Evolutionary conservation across 2,113 vertebrate genomes (phyloP), one percentile per base, ranked within the genome.

Genomic region (Condylura cristata): DNA sequence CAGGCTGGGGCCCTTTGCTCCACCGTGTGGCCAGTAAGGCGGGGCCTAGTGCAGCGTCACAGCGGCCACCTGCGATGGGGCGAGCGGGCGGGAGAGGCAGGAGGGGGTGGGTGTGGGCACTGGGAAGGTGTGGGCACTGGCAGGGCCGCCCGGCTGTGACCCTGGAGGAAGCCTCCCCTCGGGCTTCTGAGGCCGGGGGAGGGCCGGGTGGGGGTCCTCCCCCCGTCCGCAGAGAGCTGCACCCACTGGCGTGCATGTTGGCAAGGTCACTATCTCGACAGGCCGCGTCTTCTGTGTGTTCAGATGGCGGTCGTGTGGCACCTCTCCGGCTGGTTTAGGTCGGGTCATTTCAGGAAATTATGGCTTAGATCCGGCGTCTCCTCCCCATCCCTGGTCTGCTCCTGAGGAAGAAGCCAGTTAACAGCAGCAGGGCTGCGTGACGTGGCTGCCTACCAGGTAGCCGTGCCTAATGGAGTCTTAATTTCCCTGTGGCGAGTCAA

Each of bases 391-490:
- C 93, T 93, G 97, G 97, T 97, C 96, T 95, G 98, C 95, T 96
- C 95, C 98, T 89, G 96, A 96, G 94, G 96, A 98, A 88, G 96
- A 98, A 98, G 96, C 97, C 98, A 98, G 98, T 98, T 98, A 98
- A 98, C 94, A 97, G 97, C 51, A 96, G 71, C 95, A 95, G 93
- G 9, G n/a, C 96, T 5, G 81, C 72, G 87, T 97, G 97, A 96
- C 81, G 96, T 95, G 70, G 95, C 96, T 96, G 90, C 95, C 97
- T 93, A 96, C 97, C 97, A 81, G 71, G 95, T 98, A 93, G 95
- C 97, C 48, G 83, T 51, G 78, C 96, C 98, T 98, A 98, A 98
- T 98, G 98, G 98, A 98, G 98, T 98, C 98, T 98, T 98, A 98
- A 98, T 98, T 98, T 98, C 98, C 98, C 98, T 56, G 4, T 86